Evolutionary conservation across 2,113 vertebrate species (phyloP).

Genomic region (Eclectus roratus): DNA sequence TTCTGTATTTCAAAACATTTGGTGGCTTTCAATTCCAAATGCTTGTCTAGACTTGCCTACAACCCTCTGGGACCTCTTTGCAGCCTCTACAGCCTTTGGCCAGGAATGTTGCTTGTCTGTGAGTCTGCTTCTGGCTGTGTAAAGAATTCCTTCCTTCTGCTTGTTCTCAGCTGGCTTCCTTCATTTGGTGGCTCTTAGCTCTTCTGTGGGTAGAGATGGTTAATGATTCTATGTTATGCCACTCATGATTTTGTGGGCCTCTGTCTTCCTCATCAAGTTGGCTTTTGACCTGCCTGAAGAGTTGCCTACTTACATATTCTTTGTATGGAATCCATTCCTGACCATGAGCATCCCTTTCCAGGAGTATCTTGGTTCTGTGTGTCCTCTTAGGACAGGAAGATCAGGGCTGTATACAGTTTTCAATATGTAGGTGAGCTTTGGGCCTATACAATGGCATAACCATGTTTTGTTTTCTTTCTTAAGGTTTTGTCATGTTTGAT

Average conservation of each 20-base stretch:
- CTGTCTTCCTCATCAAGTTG: neutral
- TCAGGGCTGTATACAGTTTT: neutral
- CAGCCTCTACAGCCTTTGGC: neutral
- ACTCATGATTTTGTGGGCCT: neutral
- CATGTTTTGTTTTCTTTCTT: neutral
- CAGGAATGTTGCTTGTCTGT: neutral
- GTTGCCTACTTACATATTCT: neutral
- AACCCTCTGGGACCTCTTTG: neutral
- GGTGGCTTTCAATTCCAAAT: neutral
- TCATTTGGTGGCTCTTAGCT: neutral
- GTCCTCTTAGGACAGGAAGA: neutral
- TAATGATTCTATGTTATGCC: neutral
- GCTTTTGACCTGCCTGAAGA: neutral
- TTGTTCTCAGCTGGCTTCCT: neutral
- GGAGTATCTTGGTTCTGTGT: neutral
- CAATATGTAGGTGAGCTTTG: neutral
- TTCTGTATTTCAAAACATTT: neutral
- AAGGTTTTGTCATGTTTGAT: neutral
- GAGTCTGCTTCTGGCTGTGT: neutral
- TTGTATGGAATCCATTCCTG: neutral
- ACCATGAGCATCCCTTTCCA: fast-evolving
- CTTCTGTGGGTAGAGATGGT: neutral
- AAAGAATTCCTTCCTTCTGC: neutral
- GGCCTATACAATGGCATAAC: neutral
- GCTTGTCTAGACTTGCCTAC: neutral